Percentiles rank a stretch among this genome's conserved stretches.
Evolutionary conservation across 2,797 vertebrate genomes (phyloP).

Genomic region (Uromys caudimaculatus): DNA sequence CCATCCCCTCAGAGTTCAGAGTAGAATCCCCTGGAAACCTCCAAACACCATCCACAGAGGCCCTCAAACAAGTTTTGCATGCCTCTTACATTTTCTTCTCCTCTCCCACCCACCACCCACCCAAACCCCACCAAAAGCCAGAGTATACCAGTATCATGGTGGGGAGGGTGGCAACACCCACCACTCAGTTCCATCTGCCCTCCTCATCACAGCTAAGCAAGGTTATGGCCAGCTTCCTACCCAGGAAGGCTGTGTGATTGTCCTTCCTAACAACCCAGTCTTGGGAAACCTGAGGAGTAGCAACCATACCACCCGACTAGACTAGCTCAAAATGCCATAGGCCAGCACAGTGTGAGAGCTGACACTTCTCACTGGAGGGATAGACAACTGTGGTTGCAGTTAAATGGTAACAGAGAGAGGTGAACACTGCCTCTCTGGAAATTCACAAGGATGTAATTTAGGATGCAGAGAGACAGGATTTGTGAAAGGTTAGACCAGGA

Average conservation of each 20-base stretch:
- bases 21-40: not conserved
- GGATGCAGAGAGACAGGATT: slow-evolving; percentile 24
- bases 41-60: not conserved
- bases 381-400: not conserved
- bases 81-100: not conserved
- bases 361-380: not conserved
- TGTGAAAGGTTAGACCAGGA: slow-evolving; percentile 21
- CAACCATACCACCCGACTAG: not conserved
- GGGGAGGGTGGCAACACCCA: not conserved
- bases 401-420: not conserved
- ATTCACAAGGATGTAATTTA: slow-evolving; percentile 17
- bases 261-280: not conserved
- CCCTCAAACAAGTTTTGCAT: not conserved
- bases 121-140: not conserved
- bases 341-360: not conserved
- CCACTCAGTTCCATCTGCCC: not conserved
- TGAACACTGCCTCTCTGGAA: not conserved
- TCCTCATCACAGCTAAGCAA: not conserved
- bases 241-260: not conserved
- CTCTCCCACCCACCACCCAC: not conserved
- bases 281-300: not conserved
- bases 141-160: not conserved
- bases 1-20: not conserved
- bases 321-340: not conserved
- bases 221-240: not conserved